Base-by-base conservation (phyloP, 2,797 vertebrate species). In the Loris lydekkerianus region DNA sequence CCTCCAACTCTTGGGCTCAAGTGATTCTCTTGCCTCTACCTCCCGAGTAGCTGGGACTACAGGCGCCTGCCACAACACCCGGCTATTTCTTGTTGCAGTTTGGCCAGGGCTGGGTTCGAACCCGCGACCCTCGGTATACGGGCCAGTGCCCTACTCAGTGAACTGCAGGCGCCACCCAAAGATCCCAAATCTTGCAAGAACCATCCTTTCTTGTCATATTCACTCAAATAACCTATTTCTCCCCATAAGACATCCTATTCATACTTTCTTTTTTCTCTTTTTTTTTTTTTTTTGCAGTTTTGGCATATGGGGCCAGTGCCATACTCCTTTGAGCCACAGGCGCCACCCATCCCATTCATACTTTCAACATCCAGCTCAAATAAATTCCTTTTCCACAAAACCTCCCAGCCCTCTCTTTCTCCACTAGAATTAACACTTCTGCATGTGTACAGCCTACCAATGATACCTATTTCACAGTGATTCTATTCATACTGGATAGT, bases 351-450 rank as follows among this genome's bases (percentile, higher is more conserved):
- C 60, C 49, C 78, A 94, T 53, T 91, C 37, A 88, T 84, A 56
- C 46, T 90, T 85, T 95, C 81, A 75, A 87, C 40, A 15, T 94
- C 75, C 37, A 86, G 27, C 18, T 92, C 76, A 87, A 80, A 93
- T 53, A 87, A 80, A 93, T 53, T 20, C 23, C 53, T 65, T 11
- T 92, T 61, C 37, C 69, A 80, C 23, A 89, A 90, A 76, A 89
- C 21, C 34, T 63, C 13, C 18, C 18, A 77, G 89, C 15, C 21
- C 11, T 13, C 27, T 94, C 49, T 23, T 88, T 58, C 43, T 72
- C 60, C 46, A 65, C 9, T 37, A 82, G 21, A 94, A 91, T 85
- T 25, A 91, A 87, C 4, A 85, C 31, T 61, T 84, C 60, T 73
- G 27, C 61, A 82, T 70, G 49, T 81, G 31, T 23, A 90, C 58